phyloP scores from a whole-genome alignment of 2,113 vertebrate genomes.

The Gasterosteus nipponicus region DNA sequence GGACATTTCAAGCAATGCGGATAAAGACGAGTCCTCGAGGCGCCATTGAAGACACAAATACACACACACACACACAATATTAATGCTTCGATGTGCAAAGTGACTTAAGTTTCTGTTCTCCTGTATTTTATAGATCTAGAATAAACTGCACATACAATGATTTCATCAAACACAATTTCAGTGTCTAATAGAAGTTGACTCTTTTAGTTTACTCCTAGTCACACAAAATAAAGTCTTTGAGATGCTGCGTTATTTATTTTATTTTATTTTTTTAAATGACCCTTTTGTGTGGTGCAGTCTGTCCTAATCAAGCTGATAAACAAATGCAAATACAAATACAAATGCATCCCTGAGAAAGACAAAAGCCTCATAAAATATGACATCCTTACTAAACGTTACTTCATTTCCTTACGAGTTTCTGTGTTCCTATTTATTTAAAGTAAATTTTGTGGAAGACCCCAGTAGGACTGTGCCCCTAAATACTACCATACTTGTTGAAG shows the following conservation, averaged over 20 bases:
- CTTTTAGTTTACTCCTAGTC: background rate
- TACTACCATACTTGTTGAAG: conserved; percentile 46
- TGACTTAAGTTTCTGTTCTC: background rate
- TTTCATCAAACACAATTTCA: background rate
- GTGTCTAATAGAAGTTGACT: background rate
- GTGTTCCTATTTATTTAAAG: background rate
- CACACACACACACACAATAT: background rate
- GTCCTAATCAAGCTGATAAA: background rate
- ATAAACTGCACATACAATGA: background rate
- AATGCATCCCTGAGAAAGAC: background rate
- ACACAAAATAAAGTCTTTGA: background rate
- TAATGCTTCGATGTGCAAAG: conserved; percentile 12
- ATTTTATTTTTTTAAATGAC: background rate
- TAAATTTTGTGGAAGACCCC: background rate
- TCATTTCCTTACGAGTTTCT: background rate
- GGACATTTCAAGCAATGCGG: background rate
- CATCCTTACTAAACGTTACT: background rate
- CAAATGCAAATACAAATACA: background rate
- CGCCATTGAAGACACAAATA: background rate
- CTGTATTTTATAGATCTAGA: background rate
- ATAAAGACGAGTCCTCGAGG: conserved; percentile 20
- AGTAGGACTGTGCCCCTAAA: conserved; percentile 39
- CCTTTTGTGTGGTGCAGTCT: background rate
- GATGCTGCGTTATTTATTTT: background rate
- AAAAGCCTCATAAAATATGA: background rate